Conservation (phyloP, 2,888 invertebrate species). For the Tanypteryx hageni region DNA sequence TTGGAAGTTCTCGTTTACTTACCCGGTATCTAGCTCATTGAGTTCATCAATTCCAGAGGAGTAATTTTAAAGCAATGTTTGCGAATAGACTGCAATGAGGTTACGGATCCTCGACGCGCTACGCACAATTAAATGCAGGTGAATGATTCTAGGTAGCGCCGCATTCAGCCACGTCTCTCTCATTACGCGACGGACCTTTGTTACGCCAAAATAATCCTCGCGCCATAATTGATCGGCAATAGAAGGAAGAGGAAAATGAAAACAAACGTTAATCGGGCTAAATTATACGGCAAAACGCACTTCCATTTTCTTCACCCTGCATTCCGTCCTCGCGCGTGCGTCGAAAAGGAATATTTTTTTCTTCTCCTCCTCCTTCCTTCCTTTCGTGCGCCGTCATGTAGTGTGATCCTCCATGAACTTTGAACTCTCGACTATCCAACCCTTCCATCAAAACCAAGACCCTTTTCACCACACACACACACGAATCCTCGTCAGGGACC, state of each 20-base stretch:
- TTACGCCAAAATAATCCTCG: not conserved
- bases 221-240: not conserved
- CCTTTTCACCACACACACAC: conserved; percentile 9
- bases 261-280: conserved; percentile 2
- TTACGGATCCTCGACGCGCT: not conserved
- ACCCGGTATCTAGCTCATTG: not conserved
- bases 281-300: conserved; percentile 1
- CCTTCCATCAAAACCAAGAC: conserved; percentile 10
- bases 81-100: not conserved
- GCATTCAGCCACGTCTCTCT: not conserved
- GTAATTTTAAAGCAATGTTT: not conserved
- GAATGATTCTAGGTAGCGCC: not conserved
- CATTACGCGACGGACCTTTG: not conserved
- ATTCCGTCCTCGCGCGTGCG: not conserved
- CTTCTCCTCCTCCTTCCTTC: not conserved
- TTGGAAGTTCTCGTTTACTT: too few relatives aligned
- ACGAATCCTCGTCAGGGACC: not conserved
- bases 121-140: not conserved
- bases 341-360: conserved; percentile 23
- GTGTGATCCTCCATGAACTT: conserved; percentile 32
- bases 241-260: not conserved
- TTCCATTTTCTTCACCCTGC: not conserved
- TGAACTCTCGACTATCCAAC: not conserved
- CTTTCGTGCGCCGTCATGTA: not conserved
- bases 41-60: not conserved